Base-by-base conservation (phyloP, 2,113 vertebrate species). In the Sinocyclocheilus anophthalmus region DNA sequence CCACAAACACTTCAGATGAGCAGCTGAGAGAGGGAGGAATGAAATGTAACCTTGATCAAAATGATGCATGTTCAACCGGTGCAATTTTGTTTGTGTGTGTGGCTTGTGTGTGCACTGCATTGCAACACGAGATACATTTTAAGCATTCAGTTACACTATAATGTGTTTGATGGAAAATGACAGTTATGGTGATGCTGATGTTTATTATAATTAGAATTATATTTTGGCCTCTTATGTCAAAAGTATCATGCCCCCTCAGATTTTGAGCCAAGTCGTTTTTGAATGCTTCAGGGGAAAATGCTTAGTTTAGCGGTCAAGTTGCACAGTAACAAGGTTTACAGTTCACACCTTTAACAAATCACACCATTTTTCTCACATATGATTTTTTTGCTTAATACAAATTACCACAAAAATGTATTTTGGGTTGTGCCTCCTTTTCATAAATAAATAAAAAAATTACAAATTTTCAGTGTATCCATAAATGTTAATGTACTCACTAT, bases 11-110 rank as follows among this genome's bases (percentile, higher is more conserved):
- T 87, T 84, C 72, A 84, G 79, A 83, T 73, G 77, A 86, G 55
- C 53, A 22, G 42, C 37, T 75, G 55, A 83, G 65, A 63, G 81
- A 70, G 72, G 12, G 37, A 53, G 65, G 81, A 73, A 84, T 73
- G 82, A 55, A 87, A 88, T 81, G 59, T 78, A 85, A 83, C 87
- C 85, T 85, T 87, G 85, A 85, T 87, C 85, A 83, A 83, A 88
- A 85, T 37, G 33, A 57, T 59, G 50, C 65, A 59, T 61, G 50
- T 80, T 83, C 69, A 73, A 84, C 67, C 8, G 11, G 26, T 73
- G 67, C 82, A 59, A 37, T 57, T 84, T 55, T 72, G 63, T 53
- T 76, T 69, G 75, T 18, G 59, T 85, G 76, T 79, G 76, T 63
- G 39, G 39, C 42, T 26, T 76, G 72, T 59, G 30, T 53, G 42